These are phyloP conservation scores for Colletes latitarsis DNA, from an alignment of 1,140 invertebrate species.

Conservation along the genomic window DNA sequence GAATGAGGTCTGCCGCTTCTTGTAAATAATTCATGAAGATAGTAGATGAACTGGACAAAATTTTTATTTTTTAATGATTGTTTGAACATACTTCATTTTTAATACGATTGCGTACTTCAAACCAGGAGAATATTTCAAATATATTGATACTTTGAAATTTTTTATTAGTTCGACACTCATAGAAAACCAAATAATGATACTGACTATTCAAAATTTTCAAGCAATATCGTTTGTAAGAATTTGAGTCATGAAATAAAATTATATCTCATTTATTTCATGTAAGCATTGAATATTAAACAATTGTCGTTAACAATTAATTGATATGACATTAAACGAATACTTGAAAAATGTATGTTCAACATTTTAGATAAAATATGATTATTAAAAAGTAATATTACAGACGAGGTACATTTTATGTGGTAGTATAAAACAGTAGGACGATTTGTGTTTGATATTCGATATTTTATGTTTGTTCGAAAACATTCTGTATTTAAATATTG, in stretches of 20 bases:
- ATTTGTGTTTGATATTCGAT: background rate
- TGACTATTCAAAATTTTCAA: too few species aligned
- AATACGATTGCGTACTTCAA: background rate
- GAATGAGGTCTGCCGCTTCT: background rate
- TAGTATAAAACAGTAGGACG: background rate
- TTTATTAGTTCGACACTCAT: too few species aligned
- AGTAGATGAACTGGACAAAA: background rate
- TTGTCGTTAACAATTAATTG: too few species aligned
- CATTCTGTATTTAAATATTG: background rate
- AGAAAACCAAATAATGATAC: too few species aligned
- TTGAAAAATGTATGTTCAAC: background rate
- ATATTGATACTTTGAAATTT: too few species aligned
- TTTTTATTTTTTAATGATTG: background rate
- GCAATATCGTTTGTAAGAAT: too few species aligned
- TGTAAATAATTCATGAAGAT: slow-evolving; percentile 4
- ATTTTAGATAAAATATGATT: too few species aligned
- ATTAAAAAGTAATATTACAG: too few species aligned
- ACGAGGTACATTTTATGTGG: too few species aligned
- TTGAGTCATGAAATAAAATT: background rate
- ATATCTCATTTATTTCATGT: background rate
- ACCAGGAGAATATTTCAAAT: too few species aligned
- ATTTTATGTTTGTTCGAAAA: background rate
- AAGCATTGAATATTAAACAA: too few species aligned
- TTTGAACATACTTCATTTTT: background rate
- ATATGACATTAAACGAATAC: too few species aligned